Conservation (phyloP, 2,888 invertebrate genomes). For the Spodoptera picta region DNA sequence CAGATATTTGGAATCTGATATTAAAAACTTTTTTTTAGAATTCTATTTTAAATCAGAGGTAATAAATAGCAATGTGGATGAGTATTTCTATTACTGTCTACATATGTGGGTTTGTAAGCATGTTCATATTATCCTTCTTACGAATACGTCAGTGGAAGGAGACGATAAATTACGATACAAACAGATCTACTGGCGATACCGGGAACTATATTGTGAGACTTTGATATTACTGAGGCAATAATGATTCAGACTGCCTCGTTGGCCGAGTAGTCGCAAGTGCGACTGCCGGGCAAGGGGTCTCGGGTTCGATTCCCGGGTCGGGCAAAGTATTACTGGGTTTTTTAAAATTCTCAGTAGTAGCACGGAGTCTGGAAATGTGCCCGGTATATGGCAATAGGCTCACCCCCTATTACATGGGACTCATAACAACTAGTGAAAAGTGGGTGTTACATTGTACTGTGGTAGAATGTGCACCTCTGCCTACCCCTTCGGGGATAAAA, state of each 20-base stretch:
- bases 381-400: too few species aligned
- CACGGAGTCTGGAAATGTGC: too few species aligned
- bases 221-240: conserved; percentile 38
- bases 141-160: conserved; percentile 41
- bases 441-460: too few species aligned
- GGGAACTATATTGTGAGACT: conserved; percentile 39
- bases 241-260: conserved; percentile 38
- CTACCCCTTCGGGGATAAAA: too few species aligned
- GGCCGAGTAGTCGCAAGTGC: too few species aligned
- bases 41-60: conserved; percentile 20
- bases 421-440: too few species aligned
- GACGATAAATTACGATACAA: conserved; percentile 44
- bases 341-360: too few species aligned
- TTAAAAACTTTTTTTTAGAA: conserved; percentile 1
- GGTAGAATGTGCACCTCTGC: too few species aligned
- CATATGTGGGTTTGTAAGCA: conserved; percentile 1
- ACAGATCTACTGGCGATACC: conserved; percentile 34
- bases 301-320: too few species aligned
- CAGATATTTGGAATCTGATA: neutral
- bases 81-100: conserved; percentile 35
- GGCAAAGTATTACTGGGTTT: too few species aligned
- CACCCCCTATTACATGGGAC: too few species aligned
- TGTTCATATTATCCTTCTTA: conserved; percentile 43
- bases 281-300: too few species aligned
- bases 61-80: conserved; percentile 37